Percentiles rank a stretch among this genome's conserved stretches.
These are phyloP conservation scores for Tetragonula clypearis DNA, from an alignment of 1,140 invertebrate genomes.

Conservation along the genomic window DNA sequence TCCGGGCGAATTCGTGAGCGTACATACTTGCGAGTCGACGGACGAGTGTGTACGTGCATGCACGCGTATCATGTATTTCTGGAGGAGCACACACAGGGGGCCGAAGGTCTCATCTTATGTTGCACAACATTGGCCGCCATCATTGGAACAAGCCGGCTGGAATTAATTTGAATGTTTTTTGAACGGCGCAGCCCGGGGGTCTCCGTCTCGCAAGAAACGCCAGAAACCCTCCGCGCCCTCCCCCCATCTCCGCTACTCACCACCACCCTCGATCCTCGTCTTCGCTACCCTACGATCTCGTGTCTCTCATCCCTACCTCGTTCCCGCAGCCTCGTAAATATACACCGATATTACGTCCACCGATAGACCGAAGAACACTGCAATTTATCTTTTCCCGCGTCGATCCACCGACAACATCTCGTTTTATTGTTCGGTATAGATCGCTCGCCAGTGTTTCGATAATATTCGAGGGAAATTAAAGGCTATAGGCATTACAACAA, in stretches of 20 bases:
- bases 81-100: slow-evolving; percentile 24
- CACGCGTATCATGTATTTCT: slow-evolving; percentile 16
- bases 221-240: slow-evolving; percentile 41
- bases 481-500: background rate
- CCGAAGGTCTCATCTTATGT: slow-evolving; percentile 70
- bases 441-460: too few relatives aligned
- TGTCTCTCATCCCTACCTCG: slow-evolving; percentile 36
- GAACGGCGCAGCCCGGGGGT: slow-evolving; percentile 71
- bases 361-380: slow-evolving; percentile 66
- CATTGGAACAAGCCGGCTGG: slow-evolving; percentile 74
- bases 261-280: slow-evolving; percentile 40
- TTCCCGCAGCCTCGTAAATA: slow-evolving; percentile 69
- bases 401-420: slow-evolving; percentile 65
- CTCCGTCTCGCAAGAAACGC: slow-evolving; percentile 72
- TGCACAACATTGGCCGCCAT: slow-evolving; percentile 79
- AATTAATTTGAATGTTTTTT: slow-evolving; percentile 81
- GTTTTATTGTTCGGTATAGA: slow-evolving; percentile 60
- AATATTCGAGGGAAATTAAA: background rate
- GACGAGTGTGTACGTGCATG: slow-evolving; percentile 10
- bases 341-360: slow-evolving; percentile 71
- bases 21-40: background rate
- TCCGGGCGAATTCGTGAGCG: background rate
- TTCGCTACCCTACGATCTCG: slow-evolving; percentile 52
- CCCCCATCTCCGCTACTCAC: slow-evolving; percentile 15
- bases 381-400: slow-evolving; percentile 73